Evolutionary conservation across 1,140 invertebrate species (phyloP).

Genomic region (Spodoptera litura): DNA sequence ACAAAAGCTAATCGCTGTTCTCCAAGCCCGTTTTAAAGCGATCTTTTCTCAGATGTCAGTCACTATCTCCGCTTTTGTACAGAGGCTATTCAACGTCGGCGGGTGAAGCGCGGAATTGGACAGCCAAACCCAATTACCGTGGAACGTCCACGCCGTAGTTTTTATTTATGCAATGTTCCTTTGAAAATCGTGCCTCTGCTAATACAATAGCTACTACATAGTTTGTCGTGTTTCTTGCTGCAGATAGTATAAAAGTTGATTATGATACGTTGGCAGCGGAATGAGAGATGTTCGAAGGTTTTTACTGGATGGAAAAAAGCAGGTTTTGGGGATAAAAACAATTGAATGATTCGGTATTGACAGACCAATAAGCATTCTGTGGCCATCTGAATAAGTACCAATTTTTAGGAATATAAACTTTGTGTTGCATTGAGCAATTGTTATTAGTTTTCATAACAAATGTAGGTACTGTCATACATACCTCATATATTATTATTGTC

Average conservation of each 20-base stretch:
- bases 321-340: too few species aligned
- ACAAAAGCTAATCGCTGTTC: slow-evolving; percentile 17
- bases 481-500: too few species aligned
- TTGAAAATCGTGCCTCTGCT: slow-evolving; percentile 39
- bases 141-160: slow-evolving; percentile 40
- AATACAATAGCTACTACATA: slow-evolving; percentile 42
- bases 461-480: too few species aligned
- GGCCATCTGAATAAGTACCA: too few species aligned
- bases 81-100: slow-evolving; percentile 49
- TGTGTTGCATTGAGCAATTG: too few species aligned
- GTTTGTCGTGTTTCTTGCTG: slow-evolving; percentile 18
- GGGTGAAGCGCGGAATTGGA: slow-evolving; percentile 51
- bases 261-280: not conserved
- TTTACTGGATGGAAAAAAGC: not conserved
- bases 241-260: not conserved
- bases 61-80: slow-evolving; percentile 54
- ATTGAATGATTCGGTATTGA: too few species aligned
- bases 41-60: slow-evolving; percentile 54
- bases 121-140: slow-evolving; percentile 56
- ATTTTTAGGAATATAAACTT: too few species aligned
- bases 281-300: not conserved
- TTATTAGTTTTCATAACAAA: too few species aligned
- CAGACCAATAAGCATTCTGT: too few species aligned
- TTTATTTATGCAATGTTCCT: slow-evolving; percentile 53
- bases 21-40: slow-evolving; percentile 35